Base-by-base conservation (phyloP, 2,797 vertebrate genomes). In the Premnoplex brunnescens region DNA sequence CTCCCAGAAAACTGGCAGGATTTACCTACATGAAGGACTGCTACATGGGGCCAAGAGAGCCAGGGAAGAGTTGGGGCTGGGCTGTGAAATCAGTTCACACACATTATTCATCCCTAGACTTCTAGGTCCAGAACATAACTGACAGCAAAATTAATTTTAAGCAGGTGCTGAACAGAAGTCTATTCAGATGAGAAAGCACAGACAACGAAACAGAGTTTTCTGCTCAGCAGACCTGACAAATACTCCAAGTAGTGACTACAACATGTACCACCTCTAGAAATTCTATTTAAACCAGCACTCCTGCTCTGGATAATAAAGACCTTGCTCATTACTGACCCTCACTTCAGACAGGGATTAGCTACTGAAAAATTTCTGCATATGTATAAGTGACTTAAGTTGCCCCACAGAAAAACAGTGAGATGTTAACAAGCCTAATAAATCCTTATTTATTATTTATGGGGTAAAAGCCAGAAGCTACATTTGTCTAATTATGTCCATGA, bases 361-460 rank as follows among this genome's bases (percentile, higher is more conserved):
- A 60, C 19, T 64, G 54, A 85, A 91, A 93, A 77, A 54, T 39
- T 54, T 84, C 71, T 82, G 74, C 27, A 7, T 78, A 72, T 26
- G 20, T 39, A 0, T 26, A 75, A 78, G 23, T 76, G 69, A 46
- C 55, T 93, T 63, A 75, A 63, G 8, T n/a, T 76, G 28, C 58
- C 49, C 37, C 34, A 54, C 59, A 63, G 66, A 82, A 94, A 75
- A 91, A 32, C 20, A 81, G 66, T 37, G 54, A 86, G 69, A 79
- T 76, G 73, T 62, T 86, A 91, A 79, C 79, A 85, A 78, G 34
- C 51, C 69, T 86, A 90, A 91, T 69, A 88, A 84, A 73, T 26
- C 41, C 46, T 73, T 60, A 69, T 79, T 93, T 90, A 77, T 88
- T 85, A 88, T 89, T 91, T 88, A 85, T 63, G n/a, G 69, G 6